Evolutionary conservation across 2,113 vertebrate species (phyloP), one percentile per base, ranked within the genome.

Genomic region (Choloepus hoffmanni): DNA sequence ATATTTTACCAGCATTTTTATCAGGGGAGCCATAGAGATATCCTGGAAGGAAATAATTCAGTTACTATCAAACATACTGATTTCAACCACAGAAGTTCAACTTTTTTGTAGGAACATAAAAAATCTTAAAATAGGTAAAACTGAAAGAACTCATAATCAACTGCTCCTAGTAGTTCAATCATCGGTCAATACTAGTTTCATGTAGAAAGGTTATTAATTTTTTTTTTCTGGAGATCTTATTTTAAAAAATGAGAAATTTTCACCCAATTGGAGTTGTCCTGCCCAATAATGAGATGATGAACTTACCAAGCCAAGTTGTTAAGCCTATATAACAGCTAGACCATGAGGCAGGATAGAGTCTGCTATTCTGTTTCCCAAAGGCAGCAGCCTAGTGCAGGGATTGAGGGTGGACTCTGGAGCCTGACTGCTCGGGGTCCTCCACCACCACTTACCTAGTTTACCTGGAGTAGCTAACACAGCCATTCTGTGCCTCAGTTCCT

Each of bases 401-500:
- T 11, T 11, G 30, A 8, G 7, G 3, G 12, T 3, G 30, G 16
- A 58, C 15, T 36, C 10, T 18, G 1, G 3, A 16, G 2, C 6
- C 40, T 15, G 19, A 15, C 28, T 85, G 7, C 5, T 53, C 53
- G 2, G 23, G 24, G 4, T 24, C 15, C 73, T 36, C 4, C 33
- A 23, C 92, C 45, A 60, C 40, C 15, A 84, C 45, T 9, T 43
- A 9, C 0, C 30, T 3, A 11, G n/a, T 30, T 68, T 62, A 62
- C n/a, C 7, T 45, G 26, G 19, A 4, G 26, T 11, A 11, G n/a
- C 2, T 68, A 62, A 65, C 21, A 33, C 70, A 43, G 18, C 24
- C 13, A 74, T 21, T 18, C 18, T 50, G 26, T 30, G 45, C 8
- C 4, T 78, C 6, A 60, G 23, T 55, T 68, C 65, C 74, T 45